Evolutionary conservation across 2,888 invertebrate genomes (phyloP), one percentile per base, ranked within the genome.

Genomic region (Tenodera sinensis): DNA sequence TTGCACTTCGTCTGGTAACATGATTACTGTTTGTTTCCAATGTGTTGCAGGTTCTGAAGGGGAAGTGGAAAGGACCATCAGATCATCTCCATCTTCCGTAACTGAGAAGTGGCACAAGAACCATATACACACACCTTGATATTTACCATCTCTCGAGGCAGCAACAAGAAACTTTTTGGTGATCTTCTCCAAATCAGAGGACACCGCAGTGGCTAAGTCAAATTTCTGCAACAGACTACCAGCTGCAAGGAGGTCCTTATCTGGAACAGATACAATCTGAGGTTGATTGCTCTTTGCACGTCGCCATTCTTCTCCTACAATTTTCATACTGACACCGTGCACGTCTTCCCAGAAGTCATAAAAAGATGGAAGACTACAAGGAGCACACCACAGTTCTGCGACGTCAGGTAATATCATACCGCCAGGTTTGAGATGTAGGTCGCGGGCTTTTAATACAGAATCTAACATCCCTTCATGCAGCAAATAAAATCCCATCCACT

Each of bases 401-500:
- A 95, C 94, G 91, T 96, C 96, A 1, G 98, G 98, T 92, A 97
- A 97, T 93, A 98, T 95, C 7, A 95, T 92, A 0, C 98, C 98
- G 91, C 94, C 94, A 30, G 95, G 94, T 92, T 96, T 96, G 0
- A 99, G 93, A 93, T 97, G 98, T 90, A 95, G 95, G 92, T 98
- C 97, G 91, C 98, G 94, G 0, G 98, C 98, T 91, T 94, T 94
- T 20, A 99, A 93, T 4, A 99, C 97, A 0, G 98, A 98, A 93
- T 98, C 97, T 88, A 99, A 93, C 99, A 99, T 99, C 12, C 97
- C 98, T 93, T 99, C 99, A 92, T 98, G 99, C 27, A 99, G 93
- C 71, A 99, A 94, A 93, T 98, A 98, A 93, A 99, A 98, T 0
- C 99, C 99, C 99, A 99, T 99, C 99, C 99, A 99, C 94, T 99